A percentile compares a stretch with the other conserved stretches of the same genome.
phyloP scores from a whole-genome alignment of 2,113 vertebrate species.

The Ovis canadensis region DNA sequence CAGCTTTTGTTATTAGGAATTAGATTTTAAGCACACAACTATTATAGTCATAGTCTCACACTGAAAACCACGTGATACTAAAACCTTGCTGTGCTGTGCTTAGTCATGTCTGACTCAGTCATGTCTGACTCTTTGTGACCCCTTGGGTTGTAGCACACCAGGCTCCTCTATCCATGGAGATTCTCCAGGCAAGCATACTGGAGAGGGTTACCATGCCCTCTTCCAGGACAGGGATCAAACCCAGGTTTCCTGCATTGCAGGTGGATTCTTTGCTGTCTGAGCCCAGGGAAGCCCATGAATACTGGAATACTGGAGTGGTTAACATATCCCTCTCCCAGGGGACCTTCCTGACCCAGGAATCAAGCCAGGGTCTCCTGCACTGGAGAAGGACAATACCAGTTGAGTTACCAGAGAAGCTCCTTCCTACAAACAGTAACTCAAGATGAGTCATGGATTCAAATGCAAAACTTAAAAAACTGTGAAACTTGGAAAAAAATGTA shows the following conservation, averaged over 20 bases:
- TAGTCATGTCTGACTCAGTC: neutral
- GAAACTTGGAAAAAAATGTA: neutral
- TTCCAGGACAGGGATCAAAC: neutral
- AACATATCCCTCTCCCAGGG: neutral
- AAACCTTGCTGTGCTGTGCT: neutral
- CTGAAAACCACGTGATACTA: neutral
- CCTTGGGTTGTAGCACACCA: neutral
- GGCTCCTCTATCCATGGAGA: neutral
- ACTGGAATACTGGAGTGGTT: neutral
- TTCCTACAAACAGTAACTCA: neutral
- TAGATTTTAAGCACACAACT: neutral
- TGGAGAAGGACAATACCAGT: neutral
- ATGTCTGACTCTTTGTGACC: neutral
- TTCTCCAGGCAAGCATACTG: neutral
- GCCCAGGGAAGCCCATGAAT: neutral
- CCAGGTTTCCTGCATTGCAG: neutral
- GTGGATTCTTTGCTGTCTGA: neutral
- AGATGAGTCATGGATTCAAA: neutral
- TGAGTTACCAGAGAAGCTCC: neutral
- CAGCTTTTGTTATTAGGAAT: neutral
- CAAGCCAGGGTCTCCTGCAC: neutral
- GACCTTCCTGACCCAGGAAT: neutral
- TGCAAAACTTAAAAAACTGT: neutral
- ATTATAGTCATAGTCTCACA: neutral
- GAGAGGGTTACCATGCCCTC: neutral